Base-by-base conservation (phyloP, 2,888 invertebrate genomes). In the Glaucopsyche alexis region DNA sequence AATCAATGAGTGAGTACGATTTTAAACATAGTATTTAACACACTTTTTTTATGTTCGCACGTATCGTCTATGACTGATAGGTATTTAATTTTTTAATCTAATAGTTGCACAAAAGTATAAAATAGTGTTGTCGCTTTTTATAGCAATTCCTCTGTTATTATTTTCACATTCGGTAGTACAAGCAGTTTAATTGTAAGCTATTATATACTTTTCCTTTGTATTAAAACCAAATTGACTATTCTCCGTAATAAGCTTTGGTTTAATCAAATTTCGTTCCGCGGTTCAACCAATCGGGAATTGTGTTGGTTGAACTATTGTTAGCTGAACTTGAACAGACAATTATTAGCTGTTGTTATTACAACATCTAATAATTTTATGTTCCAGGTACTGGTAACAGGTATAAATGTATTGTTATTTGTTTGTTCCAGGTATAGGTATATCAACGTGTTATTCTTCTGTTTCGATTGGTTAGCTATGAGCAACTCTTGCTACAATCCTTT, bases 401-500 rank as follows among this genome's bases (percentile, higher is more conserved):
- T 29, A 29, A 29, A 29, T 29, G 29, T 29, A 29, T 29, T 29
- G 29, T 29, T 29, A 29, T 2, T 29, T 29, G 29, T 29, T 29
- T 60, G 7, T 60, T 94, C 50, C 93, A 96, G 95, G 81, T 97
- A 96, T 85, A 94, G 94, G 79, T 97, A 96, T 85, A 97, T 98
- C 82, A 97, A 97, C 87, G 96, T 97, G 70, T 94, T 97, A 74
- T 98, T 96, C 94, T 97, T 98, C 88, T 96, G 96, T 85, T 96
- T 95, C 81, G 97, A 98, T 87, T 97, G 97, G 97, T 89, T 97
- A 83, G 96, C 96, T 0, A 97, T 97, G 97, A 96, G 96, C 82
- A 98, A 97, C 84, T 97, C 97, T 74, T 97, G 97, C 86, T 96
- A 96, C 85, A 98, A 98, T 86, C 97, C 97, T 0, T 97, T 98